phyloP scores from a whole-genome alignment of 1,140 invertebrate species.

The Lepidurus packardi region DNA sequence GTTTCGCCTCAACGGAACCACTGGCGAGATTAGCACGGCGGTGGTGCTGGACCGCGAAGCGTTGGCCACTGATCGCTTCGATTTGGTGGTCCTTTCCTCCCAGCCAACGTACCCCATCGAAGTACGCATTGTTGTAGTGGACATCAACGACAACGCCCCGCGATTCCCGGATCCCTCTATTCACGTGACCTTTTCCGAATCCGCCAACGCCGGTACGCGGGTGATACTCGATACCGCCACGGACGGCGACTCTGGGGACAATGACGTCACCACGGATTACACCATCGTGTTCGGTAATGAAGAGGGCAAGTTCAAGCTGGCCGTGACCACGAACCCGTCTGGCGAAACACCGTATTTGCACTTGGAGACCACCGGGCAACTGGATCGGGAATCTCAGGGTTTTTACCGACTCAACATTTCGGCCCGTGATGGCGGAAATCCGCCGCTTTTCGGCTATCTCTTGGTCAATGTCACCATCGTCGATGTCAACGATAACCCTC shows the following conservation, averaged over 20 bases:
- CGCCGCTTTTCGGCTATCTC: constrained; percentile 72
- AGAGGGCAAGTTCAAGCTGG: constrained; percentile 77
- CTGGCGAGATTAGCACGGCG: constrained; percentile 74
- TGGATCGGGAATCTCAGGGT: constrained; percentile 78
- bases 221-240: constrained; percentile 79
- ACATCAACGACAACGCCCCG: constrained; percentile 84
- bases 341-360: constrained; percentile 83
- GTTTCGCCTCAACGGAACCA: constrained; percentile 69
- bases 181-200: constrained; percentile 81
- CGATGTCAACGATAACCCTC: constrained; percentile 92
- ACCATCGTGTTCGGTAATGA: constrained; percentile 79
- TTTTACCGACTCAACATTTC: constrained; percentile 83
- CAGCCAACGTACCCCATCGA: constrained; percentile 90
- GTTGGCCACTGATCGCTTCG: constrained; percentile 68
- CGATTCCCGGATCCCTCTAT: constrained; percentile 82
- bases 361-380: constrained; percentile 77
- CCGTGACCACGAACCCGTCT: constrained; percentile 77
- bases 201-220: constrained; percentile 76
- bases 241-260: constrained; percentile 76
- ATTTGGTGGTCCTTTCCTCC: constrained; percentile 81
- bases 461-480: constrained; percentile 84
- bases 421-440: constrained; percentile 74
- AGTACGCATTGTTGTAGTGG: constrained; percentile 74
- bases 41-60: constrained; percentile 73
- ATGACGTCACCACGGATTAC: constrained; percentile 80